phyloP scores from a whole-genome alignment of 1,140 invertebrate species.

The Sesamia nonagrioides region DNA sequence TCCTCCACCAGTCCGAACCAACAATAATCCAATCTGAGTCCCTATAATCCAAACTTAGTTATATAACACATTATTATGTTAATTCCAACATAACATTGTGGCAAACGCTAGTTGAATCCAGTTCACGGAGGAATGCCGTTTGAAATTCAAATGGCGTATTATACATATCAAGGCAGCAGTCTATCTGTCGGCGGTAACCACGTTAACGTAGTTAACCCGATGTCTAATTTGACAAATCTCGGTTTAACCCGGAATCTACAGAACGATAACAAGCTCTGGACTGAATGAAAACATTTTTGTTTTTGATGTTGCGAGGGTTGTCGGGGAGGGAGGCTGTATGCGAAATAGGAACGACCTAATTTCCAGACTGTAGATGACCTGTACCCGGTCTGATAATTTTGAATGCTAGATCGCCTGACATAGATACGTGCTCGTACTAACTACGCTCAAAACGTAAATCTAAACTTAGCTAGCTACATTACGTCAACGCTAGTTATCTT shows the following conservation, averaged over 20 bases:
- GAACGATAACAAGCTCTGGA: slow-evolving; percentile 38
- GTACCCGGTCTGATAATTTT: too few relatives aligned
- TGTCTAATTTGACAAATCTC: slow-evolving; percentile 61
- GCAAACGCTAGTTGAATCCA: slow-evolving; percentile 40
- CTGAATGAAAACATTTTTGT: slow-evolving; percentile 7
- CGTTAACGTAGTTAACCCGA: slow-evolving; percentile 59
- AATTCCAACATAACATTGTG: slow-evolving; percentile 48
- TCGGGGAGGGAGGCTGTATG: too few relatives aligned
- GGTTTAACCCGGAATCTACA: slow-evolving; percentile 42
- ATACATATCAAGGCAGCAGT: slow-evolving; percentile 52
- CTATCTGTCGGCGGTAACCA: slow-evolving; percentile 58
- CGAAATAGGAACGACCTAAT: too few relatives aligned
- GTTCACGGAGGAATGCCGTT: slow-evolving; percentile 47
- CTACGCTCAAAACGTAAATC: too few relatives aligned
- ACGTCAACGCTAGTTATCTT: too few relatives aligned
- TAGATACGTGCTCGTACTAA: too few relatives aligned
- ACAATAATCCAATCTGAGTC: slow-evolving; percentile 28
- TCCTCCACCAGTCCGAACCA: neutral
- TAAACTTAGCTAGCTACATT: too few relatives aligned
- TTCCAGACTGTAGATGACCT: too few relatives aligned
- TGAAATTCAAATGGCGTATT: slow-evolving; percentile 66
- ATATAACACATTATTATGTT: slow-evolving; percentile 48
- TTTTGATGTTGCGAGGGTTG: neutral
- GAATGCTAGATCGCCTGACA: too few relatives aligned
- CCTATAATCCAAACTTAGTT: slow-evolving; percentile 31